Percentiles rank a stretch among this genome's conserved stretches.
Conservation (phyloP, 2,797 vertebrate species). For the Lophius americanus region DNA sequence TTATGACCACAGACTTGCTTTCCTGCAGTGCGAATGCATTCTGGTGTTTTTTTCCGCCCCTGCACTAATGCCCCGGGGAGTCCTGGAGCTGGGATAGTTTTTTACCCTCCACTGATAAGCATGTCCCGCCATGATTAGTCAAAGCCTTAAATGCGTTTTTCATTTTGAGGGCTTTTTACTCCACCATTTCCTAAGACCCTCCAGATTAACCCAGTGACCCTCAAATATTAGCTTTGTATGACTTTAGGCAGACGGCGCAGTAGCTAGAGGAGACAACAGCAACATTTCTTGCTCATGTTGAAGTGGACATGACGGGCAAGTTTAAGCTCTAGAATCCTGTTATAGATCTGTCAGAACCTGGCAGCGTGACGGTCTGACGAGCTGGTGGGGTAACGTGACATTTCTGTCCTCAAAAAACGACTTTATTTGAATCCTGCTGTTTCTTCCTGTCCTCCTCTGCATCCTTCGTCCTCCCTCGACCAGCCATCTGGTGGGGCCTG, state of each 20-base stretch:
- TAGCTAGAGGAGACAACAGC: constrained; percentile 20
- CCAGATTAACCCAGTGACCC: constrained; percentile 69
- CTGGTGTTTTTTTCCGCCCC: not conserved
- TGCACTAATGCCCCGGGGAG: constrained; percentile 11
- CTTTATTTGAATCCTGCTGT: constrained; percentile 35
- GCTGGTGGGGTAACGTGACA: constrained; percentile 38
- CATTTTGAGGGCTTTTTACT: constrained; percentile 56
- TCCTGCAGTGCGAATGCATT: not conserved
- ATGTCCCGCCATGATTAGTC: constrained; percentile 34
- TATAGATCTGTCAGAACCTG: constrained; percentile 18
- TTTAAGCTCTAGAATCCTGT: constrained; percentile 15
- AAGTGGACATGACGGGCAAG: not conserved
- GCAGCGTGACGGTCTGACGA: constrained; percentile 4
- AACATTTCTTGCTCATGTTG: constrained; percentile 1
- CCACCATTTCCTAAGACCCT: constrained; percentile 45
- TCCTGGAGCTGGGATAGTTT: constrained; percentile 23
- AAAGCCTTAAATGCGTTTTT: constrained; percentile 69
- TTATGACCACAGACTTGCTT: not conserved
- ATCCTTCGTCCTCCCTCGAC: constrained; percentile 59
- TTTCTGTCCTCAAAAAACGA: constrained; percentile 31
- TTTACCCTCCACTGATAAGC: constrained; percentile 48
- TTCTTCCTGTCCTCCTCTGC: constrained; percentile 46
- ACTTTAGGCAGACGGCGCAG: constrained; percentile 36
- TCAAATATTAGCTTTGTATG: constrained; percentile 63
- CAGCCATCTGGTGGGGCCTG: constrained; percentile 73